Conservation (phyloP, 1,140 invertebrate species). For the Calephelis virginiensis region DNA sequence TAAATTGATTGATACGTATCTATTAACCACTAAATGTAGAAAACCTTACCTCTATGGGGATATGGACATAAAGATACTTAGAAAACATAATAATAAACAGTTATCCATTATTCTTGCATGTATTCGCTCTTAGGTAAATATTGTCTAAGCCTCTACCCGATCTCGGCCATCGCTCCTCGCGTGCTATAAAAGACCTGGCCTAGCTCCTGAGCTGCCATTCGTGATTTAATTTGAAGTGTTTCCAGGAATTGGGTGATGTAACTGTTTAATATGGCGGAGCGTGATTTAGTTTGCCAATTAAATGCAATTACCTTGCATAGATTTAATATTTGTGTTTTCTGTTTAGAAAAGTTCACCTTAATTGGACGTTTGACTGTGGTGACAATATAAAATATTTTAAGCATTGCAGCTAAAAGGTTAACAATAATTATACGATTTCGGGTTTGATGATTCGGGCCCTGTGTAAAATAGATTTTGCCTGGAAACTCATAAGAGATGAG, state of each 20-base stretch:
- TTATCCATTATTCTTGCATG: conserved; percentile 8
- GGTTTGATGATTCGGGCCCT: too few species aligned
- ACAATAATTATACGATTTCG: too few species aligned
- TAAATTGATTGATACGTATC: too few species aligned
- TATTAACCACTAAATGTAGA: too few species aligned
- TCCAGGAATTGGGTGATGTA: conserved; percentile 39
- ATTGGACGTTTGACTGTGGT: too few species aligned
- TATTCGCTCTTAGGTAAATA: background rate
- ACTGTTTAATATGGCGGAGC: conserved; percentile 24
- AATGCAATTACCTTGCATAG: background rate
- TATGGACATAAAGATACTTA: too few species aligned
- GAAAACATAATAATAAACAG: too few species aligned
- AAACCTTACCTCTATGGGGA: too few species aligned
- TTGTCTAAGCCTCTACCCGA: conserved; percentile 17
- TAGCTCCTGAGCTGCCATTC: conserved; percentile 41
- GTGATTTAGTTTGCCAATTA: conserved; percentile 5
- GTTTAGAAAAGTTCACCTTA: background rate
- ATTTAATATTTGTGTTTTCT: background rate
- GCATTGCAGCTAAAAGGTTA: too few species aligned
- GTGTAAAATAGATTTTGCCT: too few species aligned
- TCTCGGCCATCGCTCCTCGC: conserved; percentile 55
- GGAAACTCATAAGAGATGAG: too few species aligned
- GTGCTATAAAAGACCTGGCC: conserved; percentile 45
- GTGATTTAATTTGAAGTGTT: conserved; percentile 41
- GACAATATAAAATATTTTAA: too few species aligned